Evolutionary conservation across 2,113 vertebrate species (phyloP), one percentile per base, ranked within the genome.

Genomic region (Grammomys surdaster): DNA sequence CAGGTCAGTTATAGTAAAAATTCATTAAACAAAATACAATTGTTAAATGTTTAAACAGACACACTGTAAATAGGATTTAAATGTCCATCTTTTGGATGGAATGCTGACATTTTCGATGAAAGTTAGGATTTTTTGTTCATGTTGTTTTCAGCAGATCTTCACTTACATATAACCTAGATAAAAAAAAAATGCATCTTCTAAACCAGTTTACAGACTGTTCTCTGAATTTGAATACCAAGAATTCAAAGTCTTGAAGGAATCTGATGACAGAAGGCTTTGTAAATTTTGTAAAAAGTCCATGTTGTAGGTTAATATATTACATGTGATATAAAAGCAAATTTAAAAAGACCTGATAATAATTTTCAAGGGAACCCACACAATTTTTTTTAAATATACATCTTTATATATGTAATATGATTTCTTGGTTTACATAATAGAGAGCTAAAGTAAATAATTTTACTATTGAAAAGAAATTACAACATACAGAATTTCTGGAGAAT

Each of bases 21-120:
- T 88, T 78, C 69, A 90, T 43, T 78, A 97, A 95, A 95, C 13
- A 91, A 60, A 33, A 88, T 88, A 78, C 17, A 88, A 3, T 90
- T 75, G 24, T 48, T 77, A 89, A 95, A 63, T 95, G 65, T 91
- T 81, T 88, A 82, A 91, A 77, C 4, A 7, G 14, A 56, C 84
- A 77, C 78, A 48, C 4, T 60, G 77, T 46, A 77, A 93, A 80
- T 56, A 88, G 87, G 80, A 95, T 63, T 65, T 19, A 92, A n/a
- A 75, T 78, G 51, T 5, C 33, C 58, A 72, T 88, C 16, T 76
- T 94, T 94, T 40, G 54, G n/a, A 90, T 73, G 22, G 28, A 91
- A 22, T 76, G 33, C 1, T 89, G 85, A 81, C 0, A 69, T 58
- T 69, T 70, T 87, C 5, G 63, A 43, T 67, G 46, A 73, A 60